A percentile compares a stretch with the other conserved stretches of the same genome.
These are phyloP conservation scores for Ischnus inquisitorius DNA, from an alignment of 2,888 invertebrate species.

Conservation along the genomic window DNA sequence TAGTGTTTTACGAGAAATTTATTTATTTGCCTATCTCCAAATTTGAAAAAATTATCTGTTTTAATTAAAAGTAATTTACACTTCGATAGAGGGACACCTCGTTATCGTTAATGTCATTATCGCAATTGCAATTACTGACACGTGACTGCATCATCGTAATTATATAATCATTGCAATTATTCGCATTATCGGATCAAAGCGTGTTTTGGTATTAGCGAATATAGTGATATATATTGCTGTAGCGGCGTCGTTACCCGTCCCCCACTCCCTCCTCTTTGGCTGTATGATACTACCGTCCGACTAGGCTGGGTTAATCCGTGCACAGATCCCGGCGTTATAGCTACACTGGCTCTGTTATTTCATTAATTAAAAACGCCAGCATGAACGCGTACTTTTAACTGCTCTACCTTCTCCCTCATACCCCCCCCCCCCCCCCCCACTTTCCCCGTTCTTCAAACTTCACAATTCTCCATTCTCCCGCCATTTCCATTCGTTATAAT, in stretches of 20 bases:
- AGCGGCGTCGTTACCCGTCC: slow-evolving; percentile 1
- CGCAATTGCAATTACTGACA: slow-evolving; percentile 2
- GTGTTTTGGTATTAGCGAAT: not conserved
- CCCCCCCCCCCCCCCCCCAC: not conserved
- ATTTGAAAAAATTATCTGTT: not conserved
- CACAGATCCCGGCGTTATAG: not conserved
- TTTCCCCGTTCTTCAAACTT: slow-evolving; percentile 7
- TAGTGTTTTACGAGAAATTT: too few relatives aligned
- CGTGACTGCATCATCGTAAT: slow-evolving; percentile 5
- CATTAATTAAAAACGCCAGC: slow-evolving; percentile 51
- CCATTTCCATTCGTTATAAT: not conserved
- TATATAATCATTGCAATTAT: slow-evolving; percentile 22
- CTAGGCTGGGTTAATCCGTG: slow-evolving; percentile 23
- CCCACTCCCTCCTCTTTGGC: not conserved
- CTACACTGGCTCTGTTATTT: slow-evolving; percentile 3
- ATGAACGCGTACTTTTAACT: slow-evolving; percentile 34
- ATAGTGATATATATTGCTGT: not conserved
- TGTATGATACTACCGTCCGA: slow-evolving; percentile 3
- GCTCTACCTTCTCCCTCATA: not conserved
- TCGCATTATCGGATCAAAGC: slow-evolving; percentile 13
- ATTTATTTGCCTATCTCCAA: not conserved
- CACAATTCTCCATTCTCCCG: slow-evolving; percentile 1
- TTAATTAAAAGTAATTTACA: not conserved
- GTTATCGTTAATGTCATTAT: slow-evolving; percentile 22
- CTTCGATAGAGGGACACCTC: slow-evolving; percentile 2